Conservation (phyloP, 2,113 vertebrate species). For the Pachyramphus minor region DNA sequence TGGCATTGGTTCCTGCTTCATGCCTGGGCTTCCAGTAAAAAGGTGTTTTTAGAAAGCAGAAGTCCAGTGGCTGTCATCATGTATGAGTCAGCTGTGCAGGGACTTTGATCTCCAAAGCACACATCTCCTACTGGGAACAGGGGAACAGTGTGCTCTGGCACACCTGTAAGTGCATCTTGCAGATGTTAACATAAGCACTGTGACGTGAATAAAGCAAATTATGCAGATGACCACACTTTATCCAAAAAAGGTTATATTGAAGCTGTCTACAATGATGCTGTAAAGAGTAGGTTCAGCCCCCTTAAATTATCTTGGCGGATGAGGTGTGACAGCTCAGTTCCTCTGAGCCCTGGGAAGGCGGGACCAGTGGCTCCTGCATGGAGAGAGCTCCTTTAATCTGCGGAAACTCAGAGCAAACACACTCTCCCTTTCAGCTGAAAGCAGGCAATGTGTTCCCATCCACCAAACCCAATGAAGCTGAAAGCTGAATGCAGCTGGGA, state of each 20-base stretch:
- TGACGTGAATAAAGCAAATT: not conserved
- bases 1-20: not conserved
- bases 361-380: not conserved
- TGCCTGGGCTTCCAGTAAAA: not conserved
- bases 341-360: fast-evolving
- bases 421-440: not conserved
- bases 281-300: not conserved
- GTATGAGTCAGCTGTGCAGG: not conserved
- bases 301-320: not conserved
- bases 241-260: not conserved
- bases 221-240: not conserved
- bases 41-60: not conserved
- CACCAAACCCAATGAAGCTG: not conserved
- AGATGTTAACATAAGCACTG: not conserved
- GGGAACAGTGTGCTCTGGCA: not conserved
- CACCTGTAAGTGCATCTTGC: not conserved
- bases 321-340: not conserved
- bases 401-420: not conserved
- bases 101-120: not conserved
- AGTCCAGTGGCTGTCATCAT: not conserved
- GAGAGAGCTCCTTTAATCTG: not conserved
- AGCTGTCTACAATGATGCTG: not conserved
- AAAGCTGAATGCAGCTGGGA: not conserved
- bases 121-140: not conserved
- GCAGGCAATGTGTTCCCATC: not conserved